These are phyloP conservation scores for Pampusana beccarii DNA, from an alignment of 2,113 vertebrate genomes.

Conservation along the genomic window DNA sequence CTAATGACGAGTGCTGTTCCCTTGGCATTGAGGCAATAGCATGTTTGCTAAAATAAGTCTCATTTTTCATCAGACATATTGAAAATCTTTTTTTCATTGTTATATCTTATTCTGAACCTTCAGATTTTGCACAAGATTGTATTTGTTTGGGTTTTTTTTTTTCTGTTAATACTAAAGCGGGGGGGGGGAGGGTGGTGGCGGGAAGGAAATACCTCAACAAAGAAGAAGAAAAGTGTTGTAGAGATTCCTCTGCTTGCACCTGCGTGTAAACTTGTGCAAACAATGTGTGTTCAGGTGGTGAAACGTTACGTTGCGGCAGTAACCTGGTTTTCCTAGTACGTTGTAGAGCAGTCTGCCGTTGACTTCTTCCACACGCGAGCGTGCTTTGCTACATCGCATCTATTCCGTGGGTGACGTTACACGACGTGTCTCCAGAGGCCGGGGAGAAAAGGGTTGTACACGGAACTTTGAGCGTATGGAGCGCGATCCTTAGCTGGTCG, in stretches of 20 bases:
- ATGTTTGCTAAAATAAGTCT: constrained; percentile 73
- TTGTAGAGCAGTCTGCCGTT: neutral
- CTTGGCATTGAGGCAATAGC: constrained; percentile 72
- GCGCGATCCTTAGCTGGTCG: neutral
- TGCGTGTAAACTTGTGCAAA: neutral
- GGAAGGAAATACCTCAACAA: neutral
- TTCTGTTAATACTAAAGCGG: neutral
- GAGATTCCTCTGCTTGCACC: neutral
- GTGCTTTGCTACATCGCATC: neutral
- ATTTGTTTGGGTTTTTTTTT: neutral
- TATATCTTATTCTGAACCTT: constrained; percentile 71
- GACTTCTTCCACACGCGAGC: neutral
- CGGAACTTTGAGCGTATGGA: neutral
- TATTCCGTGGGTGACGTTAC: accelerated
- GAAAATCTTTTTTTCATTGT: constrained; percentile 38
- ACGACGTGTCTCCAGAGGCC: accelerated
- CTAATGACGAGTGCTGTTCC: constrained; percentile 76
- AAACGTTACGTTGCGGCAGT: neutral
- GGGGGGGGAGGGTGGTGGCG: no score
- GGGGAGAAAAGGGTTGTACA: neutral
- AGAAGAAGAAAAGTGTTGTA: neutral
- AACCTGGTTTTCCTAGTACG: neutral
- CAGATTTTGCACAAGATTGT: neutral
- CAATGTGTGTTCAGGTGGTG: neutral
- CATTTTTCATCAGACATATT: constrained; percentile 70